Percentiles rank a stretch among this genome's conserved stretches.
phyloP scores from a whole-genome alignment of 2,888 invertebrate genomes.

The Aproaerema taeniolella region DNA sequence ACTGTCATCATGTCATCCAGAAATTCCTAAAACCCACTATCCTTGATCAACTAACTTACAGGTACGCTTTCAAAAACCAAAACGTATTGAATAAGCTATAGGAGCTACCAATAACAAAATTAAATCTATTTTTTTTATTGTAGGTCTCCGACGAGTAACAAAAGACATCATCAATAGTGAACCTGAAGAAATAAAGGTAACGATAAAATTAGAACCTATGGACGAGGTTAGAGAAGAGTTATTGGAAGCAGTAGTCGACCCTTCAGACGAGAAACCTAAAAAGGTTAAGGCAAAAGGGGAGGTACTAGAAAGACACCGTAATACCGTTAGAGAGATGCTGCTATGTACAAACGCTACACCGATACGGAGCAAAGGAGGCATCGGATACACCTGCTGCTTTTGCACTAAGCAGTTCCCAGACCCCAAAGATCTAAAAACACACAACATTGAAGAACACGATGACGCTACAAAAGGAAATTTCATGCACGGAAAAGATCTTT shows the following conservation, averaged over 20 bases:
- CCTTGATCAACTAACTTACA: not conserved
- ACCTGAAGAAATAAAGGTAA: too few species aligned
- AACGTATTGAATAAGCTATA: not conserved
- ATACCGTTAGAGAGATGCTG: conserved; percentile 33
- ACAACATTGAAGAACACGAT: conserved; percentile 31
- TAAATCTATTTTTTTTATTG: conserved; percentile 37
- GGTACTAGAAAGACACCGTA: conserved; percentile 24
- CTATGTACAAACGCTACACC: conserved; percentile 42
- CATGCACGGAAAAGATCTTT: conserved; percentile 31
- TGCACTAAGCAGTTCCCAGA: conserved; percentile 33
- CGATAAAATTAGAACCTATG: too few species aligned
- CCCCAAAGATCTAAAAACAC: conserved; percentile 37
- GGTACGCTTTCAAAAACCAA: not conserved
- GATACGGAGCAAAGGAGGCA: conserved; percentile 30
- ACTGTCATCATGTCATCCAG: too few species aligned
- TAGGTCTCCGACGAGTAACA: conserved; percentile 34
- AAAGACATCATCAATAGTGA: conserved; percentile 14
- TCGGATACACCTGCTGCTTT: conserved; percentile 40
- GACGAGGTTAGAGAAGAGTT: conserved; percentile 23
- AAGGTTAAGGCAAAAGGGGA: conserved; percentile 11
- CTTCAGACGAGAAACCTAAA: not conserved
- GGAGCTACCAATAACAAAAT: conserved; percentile 20
- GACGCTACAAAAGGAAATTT: conserved; percentile 25
- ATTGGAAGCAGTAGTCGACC: conserved; percentile 15
- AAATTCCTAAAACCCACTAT: too few species aligned